Evolutionary conservation across 2,113 vertebrate species (phyloP).

Genomic region (Esox niger): DNA sequence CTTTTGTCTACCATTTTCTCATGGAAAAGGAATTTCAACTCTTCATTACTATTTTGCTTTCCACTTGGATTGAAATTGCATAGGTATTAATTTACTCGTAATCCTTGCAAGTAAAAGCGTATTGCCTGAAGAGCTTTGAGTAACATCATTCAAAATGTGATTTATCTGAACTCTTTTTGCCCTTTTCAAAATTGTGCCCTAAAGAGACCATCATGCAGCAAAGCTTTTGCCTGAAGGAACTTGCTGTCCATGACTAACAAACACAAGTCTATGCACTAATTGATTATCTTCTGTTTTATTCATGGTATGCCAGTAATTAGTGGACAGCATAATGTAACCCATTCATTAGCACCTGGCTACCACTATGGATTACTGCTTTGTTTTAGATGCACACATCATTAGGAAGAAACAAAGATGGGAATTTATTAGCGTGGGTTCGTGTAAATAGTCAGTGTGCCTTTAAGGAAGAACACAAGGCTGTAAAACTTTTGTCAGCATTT

Average conservation of each 20-base stretch:
- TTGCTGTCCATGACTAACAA: constrained; percentile 69
- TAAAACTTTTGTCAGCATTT: constrained; percentile 90
- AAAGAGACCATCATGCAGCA: constrained; percentile 59
- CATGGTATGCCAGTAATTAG: constrained; percentile 77
- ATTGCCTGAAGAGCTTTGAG: constrained; percentile 56
- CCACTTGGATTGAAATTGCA: constrained; percentile 45
- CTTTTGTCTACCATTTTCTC: constrained; percentile 61
- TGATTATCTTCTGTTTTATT: constrained; percentile 81
- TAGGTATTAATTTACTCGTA: constrained; percentile 64
- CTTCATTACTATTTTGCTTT: constrained; percentile 50
- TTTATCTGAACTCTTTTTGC: constrained; percentile 59
- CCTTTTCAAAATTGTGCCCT: constrained; percentile 59
- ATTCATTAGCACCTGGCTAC: constrained; percentile 79
- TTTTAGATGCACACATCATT: constrained; percentile 76
- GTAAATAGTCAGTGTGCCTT: constrained; percentile 81
- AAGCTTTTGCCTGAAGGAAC: constrained; percentile 62
- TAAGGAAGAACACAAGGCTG: constrained; percentile 82
- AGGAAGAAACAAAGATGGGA: constrained; percentile 73
- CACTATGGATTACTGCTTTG: constrained; percentile 76
- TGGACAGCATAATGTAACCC: constrained; percentile 75
- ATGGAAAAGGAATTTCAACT: constrained; percentile 53
- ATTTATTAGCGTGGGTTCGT: constrained; percentile 74
- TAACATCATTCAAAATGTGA: constrained; percentile 61
- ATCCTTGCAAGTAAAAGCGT: constrained; percentile 54
- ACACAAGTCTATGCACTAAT: constrained; percentile 73